Percentiles rank a stretch among this genome's conserved stretches.
Evolutionary conservation across 2,888 invertebrate species (phyloP).

Genomic region (Synergus japonicus): DNA sequence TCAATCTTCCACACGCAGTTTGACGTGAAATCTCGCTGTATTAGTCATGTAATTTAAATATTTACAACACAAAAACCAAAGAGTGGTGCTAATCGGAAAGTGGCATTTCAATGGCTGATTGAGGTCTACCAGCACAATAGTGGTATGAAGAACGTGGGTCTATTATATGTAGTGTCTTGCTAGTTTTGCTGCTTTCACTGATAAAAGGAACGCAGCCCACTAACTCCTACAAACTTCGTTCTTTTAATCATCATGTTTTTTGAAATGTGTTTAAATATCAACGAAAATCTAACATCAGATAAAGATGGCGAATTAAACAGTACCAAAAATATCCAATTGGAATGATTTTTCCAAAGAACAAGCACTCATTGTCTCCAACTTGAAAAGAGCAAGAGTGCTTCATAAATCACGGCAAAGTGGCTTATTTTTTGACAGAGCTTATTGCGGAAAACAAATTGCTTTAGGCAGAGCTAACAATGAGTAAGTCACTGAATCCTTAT

Average conservation of each 20-base stretch:
- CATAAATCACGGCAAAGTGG: slow-evolving; percentile 34
- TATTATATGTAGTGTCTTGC: slow-evolving; percentile 49
- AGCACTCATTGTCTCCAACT: slow-evolving; percentile 13
- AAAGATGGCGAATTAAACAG: too few relatives aligned
- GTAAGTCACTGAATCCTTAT: slow-evolving; percentile 15
- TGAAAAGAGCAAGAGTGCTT: slow-evolving; percentile 22
- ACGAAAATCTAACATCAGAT: neutral
- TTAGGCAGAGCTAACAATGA: slow-evolving; percentile 12
- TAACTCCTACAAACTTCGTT: slow-evolving; percentile 27
- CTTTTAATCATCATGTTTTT: slow-evolving; percentile 35
- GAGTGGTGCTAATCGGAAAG: slow-evolving; percentile 55
- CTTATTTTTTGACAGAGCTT: slow-evolving; percentile 37
- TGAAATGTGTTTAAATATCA: neutral
- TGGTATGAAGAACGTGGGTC: slow-evolving; percentile 50
- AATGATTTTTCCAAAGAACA: neutral
- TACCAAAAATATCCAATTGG: too few relatives aligned
- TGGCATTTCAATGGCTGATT: slow-evolving; percentile 57
- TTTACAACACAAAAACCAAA: slow-evolving; percentile 49
- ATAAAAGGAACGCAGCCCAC: slow-evolving; percentile 50
- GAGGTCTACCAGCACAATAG: slow-evolving; percentile 53
- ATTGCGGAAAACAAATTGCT: slow-evolving; percentile 39
- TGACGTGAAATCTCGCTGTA: slow-evolving; percentile 52
- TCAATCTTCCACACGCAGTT: neutral
- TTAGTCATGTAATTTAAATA: slow-evolving; percentile 53
- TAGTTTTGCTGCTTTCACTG: slow-evolving; percentile 53